Conservation (phyloP, 2,113 vertebrate species). For the Platichthys flesus region DNA sequence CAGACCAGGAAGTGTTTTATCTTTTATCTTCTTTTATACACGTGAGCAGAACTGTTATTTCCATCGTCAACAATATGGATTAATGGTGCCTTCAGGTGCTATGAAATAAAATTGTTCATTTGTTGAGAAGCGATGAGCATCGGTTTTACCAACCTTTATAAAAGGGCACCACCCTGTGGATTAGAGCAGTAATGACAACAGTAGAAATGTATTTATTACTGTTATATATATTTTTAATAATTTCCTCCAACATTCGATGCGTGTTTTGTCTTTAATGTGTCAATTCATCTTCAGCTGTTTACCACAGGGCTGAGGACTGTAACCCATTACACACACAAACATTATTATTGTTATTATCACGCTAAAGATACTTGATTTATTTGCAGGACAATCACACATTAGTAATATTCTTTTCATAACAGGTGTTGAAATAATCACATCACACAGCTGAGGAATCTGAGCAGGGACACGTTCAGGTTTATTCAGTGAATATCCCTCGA, state of each 20-base stretch:
- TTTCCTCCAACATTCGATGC: background rate
- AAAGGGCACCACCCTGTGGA: slow-evolving; percentile 56
- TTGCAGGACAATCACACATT: background rate
- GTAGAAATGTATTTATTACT: background rate
- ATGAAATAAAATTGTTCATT: background rate
- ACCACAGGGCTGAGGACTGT: background rate
- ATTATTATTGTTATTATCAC: background rate
- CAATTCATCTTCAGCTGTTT: background rate
- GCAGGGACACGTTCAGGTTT: slow-evolving; percentile 16
- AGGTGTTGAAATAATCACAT: background rate
- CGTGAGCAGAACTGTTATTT: background rate
- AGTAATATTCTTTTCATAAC: background rate
- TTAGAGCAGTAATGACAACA: background rate
- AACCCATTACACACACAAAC: background rate
- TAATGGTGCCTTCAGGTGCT: background rate
- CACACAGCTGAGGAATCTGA: slow-evolving; percentile 1
- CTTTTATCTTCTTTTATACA: no score
- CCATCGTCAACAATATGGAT: background rate
- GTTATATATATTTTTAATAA: background rate
- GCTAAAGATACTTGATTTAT: background rate
- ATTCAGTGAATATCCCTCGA: slow-evolving; percentile 25
- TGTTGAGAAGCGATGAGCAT: background rate
- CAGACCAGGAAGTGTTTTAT: no score
- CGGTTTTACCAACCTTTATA: slow-evolving; percentile 7
- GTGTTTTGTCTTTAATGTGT: background rate